Conservation (phyloP, 2,888 invertebrate species). For the Kuschelorhynchus macadamiae region DNA sequence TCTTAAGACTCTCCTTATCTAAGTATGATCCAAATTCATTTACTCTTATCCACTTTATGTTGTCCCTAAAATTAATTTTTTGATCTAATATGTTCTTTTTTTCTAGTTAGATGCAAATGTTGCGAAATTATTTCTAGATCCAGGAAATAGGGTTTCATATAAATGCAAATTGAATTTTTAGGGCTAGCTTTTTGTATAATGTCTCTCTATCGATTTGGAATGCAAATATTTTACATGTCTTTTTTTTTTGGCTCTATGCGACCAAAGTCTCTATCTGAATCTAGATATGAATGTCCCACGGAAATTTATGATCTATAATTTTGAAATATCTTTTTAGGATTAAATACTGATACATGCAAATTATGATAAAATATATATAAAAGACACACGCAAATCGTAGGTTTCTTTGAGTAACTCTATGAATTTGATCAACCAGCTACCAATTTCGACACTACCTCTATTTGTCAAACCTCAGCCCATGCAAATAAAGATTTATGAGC, state of each 20-base stretch:
- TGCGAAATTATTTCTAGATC: no score
- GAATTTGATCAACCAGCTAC: slow-evolving; percentile 28
- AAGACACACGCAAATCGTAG: slow-evolving; percentile 33
- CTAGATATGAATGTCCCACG: slow-evolving; percentile 54
- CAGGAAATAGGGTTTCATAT: no score
- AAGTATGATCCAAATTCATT: no score
- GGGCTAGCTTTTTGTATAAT: slow-evolving; percentile 43
- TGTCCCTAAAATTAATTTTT: no score
- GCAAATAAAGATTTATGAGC: slow-evolving; percentile 14
- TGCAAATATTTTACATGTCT: slow-evolving; percentile 51
- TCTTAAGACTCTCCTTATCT: no score
- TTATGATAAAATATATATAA: slow-evolving; percentile 30
- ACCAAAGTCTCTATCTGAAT: slow-evolving; percentile 57
- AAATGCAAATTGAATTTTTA: no score
- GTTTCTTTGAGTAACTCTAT: slow-evolving; percentile 20
- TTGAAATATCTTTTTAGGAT: slow-evolving; percentile 12
- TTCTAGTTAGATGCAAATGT: no score
- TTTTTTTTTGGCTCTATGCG: slow-evolving; percentile 56
- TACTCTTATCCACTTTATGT: no score
- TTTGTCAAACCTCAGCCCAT: slow-evolving; percentile 56
- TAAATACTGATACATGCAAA: slow-evolving; percentile 32
- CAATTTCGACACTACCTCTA: slow-evolving; percentile 20
- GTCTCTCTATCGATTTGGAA: slow-evolving; percentile 53
- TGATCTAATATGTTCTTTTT: no score
- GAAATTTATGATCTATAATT: slow-evolving; percentile 38